Percentiles rank a stretch among this genome's conserved stretches.
Evolutionary conservation across 2,797 vertebrate genomes (phyloP).

Genomic region (Manis crassicaudata): DNA sequence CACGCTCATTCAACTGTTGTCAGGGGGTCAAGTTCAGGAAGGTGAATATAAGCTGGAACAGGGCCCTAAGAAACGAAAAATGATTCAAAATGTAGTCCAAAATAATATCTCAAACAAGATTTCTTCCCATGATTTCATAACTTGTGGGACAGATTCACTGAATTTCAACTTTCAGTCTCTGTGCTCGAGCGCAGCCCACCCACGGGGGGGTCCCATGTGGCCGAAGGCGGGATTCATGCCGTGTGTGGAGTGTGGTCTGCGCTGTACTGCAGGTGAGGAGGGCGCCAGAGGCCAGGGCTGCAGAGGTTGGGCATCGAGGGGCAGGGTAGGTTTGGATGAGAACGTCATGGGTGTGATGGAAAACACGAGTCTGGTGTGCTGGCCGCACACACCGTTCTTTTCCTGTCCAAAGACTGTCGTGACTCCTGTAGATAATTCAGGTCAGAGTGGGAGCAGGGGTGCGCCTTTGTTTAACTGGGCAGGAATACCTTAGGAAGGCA

Average conservation of each 20-base stretch:
- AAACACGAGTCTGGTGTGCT: rapidly evolving
- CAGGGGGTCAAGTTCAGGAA: background rate
- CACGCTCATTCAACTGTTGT: background rate
- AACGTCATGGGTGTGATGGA: background rate
- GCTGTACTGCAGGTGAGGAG: rapidly evolving
- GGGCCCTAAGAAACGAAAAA: background rate
- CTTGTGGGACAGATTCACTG: background rate
- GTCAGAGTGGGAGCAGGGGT: background rate
- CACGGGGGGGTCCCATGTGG: rapidly evolving
- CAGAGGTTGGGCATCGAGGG: rapidly evolving
- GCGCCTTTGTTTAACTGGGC: background rate
- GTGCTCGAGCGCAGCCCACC: rapidly evolving
- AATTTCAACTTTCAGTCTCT: background rate
- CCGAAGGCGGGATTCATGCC: rapidly evolving
- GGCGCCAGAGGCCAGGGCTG: rapidly evolving
- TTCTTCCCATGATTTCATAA: background rate
- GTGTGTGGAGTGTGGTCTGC: background rate
- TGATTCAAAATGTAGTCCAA: background rate
- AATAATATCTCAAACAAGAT: background rate
- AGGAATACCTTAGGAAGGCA: background rate
- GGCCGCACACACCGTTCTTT: background rate
- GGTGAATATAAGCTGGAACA: background rate
- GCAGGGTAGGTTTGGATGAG: background rate
- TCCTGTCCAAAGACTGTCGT: background rate
- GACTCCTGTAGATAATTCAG: background rate